Percentiles rank a stretch among this genome's conserved stretches.
Evolutionary conservation across 2,797 vertebrate genomes (phyloP).

Genomic region (Dendrocincla fuliginosa): DNA sequence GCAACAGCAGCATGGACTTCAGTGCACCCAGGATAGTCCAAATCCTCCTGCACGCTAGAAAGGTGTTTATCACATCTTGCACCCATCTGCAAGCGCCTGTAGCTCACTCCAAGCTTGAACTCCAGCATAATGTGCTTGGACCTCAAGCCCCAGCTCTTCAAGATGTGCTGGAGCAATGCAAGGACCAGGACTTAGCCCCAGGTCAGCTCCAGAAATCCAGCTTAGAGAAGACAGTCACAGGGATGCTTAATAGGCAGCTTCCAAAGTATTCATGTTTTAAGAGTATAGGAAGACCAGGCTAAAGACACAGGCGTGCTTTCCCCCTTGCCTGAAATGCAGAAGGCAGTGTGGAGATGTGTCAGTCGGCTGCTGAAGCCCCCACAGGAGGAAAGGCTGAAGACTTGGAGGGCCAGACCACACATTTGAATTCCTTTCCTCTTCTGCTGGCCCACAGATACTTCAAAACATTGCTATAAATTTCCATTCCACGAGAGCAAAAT

Average conservation of each 20-base stretch:
- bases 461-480: neutral
- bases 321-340: neutral
- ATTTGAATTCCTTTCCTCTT: neutral
- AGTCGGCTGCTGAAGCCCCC: neutral
- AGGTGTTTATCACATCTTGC: neutral
- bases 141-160: neutral
- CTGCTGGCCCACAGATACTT: neutral
- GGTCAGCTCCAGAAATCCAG: neutral
- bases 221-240: neutral
- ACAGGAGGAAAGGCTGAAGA: neutral
- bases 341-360: neutral
- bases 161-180: neutral
- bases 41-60: neutral
- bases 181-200: neutral
- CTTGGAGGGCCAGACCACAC: neutral
- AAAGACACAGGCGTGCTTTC: neutral
- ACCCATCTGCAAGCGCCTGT: neutral
- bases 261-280: neutral
- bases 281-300: neutral
- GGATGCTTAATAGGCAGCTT: neutral
- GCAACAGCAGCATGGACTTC: neutral
- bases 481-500: neutral
- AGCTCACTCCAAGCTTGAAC: neutral
- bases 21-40: neutral
- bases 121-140: neutral